Evolutionary conservation across 2,113 vertebrate species (phyloP), one percentile per base, ranked within the genome.

Genomic region (Forbesichthys agassizii): DNA sequence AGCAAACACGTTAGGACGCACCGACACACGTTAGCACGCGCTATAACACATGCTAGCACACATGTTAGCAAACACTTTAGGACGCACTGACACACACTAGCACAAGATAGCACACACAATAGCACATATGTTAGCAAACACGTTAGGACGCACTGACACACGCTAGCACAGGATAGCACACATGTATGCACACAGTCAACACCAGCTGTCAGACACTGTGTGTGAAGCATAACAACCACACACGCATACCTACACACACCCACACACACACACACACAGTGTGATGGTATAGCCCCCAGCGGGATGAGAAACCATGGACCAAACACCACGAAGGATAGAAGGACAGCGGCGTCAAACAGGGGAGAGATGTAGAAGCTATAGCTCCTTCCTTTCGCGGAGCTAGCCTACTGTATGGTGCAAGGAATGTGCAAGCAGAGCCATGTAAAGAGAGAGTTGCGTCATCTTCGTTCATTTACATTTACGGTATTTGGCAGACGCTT

Each of bases 271-370:
- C 27, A 27, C 20, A 27, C 27, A 27, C 27, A 27, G 27, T 27
- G 27, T 27, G 27, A 27, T 27, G 27, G 27, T 27, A 27, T n/a
- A 66, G 60, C 56, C 27, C 18, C 77, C 1, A 59, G 46, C 9
- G 51, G 68, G 27, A 27, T 3, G 36, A 65, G 56, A 12, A 49
- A 59, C 16, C 11, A 66, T 70, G 77, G 62, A 70, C 62, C 36
- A 42, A 61, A 82, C 54, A 61, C 47, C 62, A 80, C 61, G 73
- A 11, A 67, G 48, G 71, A 75, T 79, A 8, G 66, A 75, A 65
- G 64, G 57, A 67, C 71, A 33, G 51, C 76, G 61, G 66, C 64
- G 53, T 18, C 53, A 71, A 27, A 27, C 27, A 2, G 27, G 27
- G 27, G 27, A 27, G 84, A 47, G 54, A 67, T 53, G 62, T 56